Evolutionary conservation across 2,113 vertebrate species (phyloP).

Genomic region (Hippocampus barbouri): DNA sequence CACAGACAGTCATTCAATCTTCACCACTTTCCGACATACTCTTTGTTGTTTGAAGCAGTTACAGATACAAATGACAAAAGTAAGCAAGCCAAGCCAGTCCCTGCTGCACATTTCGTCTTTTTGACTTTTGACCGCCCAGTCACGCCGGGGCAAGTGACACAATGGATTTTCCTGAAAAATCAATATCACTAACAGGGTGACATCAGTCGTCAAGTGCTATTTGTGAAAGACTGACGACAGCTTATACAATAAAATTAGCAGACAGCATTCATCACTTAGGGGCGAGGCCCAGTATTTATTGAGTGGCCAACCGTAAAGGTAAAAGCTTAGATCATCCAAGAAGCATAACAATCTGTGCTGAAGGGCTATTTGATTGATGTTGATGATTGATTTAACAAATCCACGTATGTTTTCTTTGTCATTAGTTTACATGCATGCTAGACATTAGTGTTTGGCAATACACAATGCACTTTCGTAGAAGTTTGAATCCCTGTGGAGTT

Average conservation of each 20-base stretch:
- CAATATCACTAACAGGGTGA: slow-evolving; percentile 17
- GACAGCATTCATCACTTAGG: neutral
- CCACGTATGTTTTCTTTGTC: too few relatives aligned
- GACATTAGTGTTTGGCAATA: too few relatives aligned
- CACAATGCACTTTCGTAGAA: too few relatives aligned
- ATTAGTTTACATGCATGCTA: too few relatives aligned
- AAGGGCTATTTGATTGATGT: too few relatives aligned
- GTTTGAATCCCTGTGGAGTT: too few relatives aligned
- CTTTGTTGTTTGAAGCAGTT: too few relatives aligned
- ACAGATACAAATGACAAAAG: too few relatives aligned
- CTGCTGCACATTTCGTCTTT: neutral
- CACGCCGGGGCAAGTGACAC: neutral
- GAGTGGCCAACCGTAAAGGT: neutral
- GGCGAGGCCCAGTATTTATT: neutral
- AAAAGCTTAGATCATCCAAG: neutral
- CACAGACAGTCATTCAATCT: too few relatives aligned
- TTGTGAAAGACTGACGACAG: neutral
- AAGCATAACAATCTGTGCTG: neutral
- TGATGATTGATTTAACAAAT: too few relatives aligned
- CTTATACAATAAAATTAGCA: neutral
- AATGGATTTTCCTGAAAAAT: slow-evolving; percentile 9
- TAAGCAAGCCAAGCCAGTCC: neutral
- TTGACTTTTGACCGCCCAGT: slow-evolving; percentile 39
- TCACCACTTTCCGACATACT: too few relatives aligned
- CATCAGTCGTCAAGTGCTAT: neutral